phyloP scores from a whole-genome alignment of 2,113 vertebrate genomes.

The Alouatta palliata region DNA sequence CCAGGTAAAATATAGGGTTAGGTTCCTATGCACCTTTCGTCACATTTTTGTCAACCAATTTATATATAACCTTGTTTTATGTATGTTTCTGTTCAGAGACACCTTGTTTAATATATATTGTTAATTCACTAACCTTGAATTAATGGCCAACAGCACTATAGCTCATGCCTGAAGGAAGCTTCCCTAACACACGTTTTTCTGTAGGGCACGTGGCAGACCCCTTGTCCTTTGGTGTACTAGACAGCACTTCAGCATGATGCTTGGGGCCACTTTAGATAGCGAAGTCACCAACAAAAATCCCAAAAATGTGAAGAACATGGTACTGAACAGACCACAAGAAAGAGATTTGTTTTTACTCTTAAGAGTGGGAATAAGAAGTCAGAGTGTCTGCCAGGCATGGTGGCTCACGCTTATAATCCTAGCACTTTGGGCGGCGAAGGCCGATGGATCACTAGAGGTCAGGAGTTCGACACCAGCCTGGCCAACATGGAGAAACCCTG shows the following conservation, averaged over 20 bases:
- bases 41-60: neutral
- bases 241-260: neutral
- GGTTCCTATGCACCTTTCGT: neutral
- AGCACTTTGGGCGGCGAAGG: no score
- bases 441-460: no score
- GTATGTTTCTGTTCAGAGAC: neutral
- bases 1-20: neutral
- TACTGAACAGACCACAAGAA: neutral
- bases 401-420: no score
- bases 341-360: neutral
- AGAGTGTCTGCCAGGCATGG: neutral
- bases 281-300: neutral
- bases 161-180: neutral
- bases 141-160: neutral
- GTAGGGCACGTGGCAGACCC: neutral
- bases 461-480: no score
- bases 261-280: neutral
- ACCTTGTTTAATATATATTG: neutral
- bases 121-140: neutral
- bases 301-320: neutral
- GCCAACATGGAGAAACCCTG: no score
- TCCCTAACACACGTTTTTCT: neutral
- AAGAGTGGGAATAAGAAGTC: neutral
- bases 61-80: neutral
- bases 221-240: neutral